Percentiles rank a stretch among this genome's conserved stretches.
Evolutionary conservation across 2,797 vertebrate species (phyloP).

Genomic region (Moxostoma hubbsi): DNA sequence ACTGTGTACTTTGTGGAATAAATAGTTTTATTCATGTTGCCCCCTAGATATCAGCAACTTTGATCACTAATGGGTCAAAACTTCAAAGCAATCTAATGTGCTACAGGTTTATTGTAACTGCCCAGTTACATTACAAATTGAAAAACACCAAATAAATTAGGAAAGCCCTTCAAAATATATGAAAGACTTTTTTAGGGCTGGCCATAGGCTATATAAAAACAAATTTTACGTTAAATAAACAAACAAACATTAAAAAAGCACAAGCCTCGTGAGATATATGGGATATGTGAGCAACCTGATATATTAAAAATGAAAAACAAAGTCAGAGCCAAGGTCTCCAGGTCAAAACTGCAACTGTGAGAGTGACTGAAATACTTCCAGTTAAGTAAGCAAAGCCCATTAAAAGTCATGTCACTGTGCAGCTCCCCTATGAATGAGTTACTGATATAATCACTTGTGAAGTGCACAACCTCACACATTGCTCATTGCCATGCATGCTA

Average conservation of each 20-base stretch:
- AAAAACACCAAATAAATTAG: neutral
- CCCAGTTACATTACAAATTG: neutral
- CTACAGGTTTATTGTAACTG: neutral
- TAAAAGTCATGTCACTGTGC: constrained; percentile 14
- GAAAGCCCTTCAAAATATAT: neutral
- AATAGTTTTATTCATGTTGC: too few relatives aligned
- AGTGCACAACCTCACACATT: neutral
- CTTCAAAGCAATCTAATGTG: neutral
- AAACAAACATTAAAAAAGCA: too few relatives aligned
- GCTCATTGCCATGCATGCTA: constrained; percentile 27
- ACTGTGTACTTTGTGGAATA: too few relatives aligned
- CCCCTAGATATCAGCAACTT: neutral
- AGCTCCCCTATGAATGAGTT: constrained; percentile 1
- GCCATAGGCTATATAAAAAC: neutral
- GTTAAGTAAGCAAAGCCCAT: constrained; percentile 34
- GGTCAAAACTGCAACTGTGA: constrained; percentile 17
- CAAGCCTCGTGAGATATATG: too few relatives aligned
- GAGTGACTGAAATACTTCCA: constrained; percentile 30
- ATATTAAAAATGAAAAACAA: neutral
- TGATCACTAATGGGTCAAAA: neutral
- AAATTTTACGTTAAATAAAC: too few relatives aligned
- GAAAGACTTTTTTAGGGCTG: neutral
- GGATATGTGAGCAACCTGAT: too few relatives aligned
- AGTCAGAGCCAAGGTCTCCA: constrained; percentile 9
- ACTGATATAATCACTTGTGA: constrained; percentile 44